These are phyloP conservation scores for Podocnemis expansa DNA, from an alignment of 2,113 vertebrate species.

Conservation along the genomic window DNA sequence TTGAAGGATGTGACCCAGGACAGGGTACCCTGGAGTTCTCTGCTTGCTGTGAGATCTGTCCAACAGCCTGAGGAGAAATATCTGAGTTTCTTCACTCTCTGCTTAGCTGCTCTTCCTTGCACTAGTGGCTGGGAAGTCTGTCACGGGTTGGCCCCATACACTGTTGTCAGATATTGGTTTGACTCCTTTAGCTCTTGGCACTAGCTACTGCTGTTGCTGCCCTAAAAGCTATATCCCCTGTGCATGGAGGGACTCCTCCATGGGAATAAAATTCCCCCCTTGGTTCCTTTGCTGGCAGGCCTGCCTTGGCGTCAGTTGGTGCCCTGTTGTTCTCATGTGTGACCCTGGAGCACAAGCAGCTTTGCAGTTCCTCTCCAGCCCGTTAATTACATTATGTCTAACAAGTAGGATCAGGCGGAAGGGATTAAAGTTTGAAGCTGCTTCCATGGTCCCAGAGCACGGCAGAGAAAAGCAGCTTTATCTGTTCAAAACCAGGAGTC, in stretches of 20 bases:
- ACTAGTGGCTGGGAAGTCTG: not conserved
- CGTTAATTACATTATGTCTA: conserved; percentile 55
- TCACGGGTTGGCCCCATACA: not conserved
- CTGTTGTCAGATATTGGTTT: not conserved
- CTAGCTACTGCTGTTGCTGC: not conserved
- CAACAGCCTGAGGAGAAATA: not conserved
- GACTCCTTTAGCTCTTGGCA: not conserved
- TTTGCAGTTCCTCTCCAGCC: conserved; percentile 6
- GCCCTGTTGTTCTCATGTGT: not conserved
- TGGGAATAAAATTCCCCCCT: accelerated
- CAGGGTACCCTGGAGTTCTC: not conserved
- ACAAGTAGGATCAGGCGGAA: conserved; percentile 65
- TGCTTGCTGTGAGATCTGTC: not conserved
- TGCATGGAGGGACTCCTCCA: accelerated
- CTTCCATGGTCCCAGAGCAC: not conserved
- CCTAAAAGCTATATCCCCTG: accelerated
- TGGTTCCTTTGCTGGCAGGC: not conserved
- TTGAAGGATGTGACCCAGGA: not conserved
- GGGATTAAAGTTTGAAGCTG: conserved; percentile 58
- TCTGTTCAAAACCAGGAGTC: not conserved
- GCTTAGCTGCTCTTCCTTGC: not conserved
- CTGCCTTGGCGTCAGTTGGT: not conserved
- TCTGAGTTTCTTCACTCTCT: not conserved
- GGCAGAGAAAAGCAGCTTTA: conserved; percentile 50
- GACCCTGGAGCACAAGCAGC: conserved; percentile 45